Evolutionary conservation across 2,888 invertebrate genomes (phyloP).

Genomic region (Drosophila yooni): DNA sequence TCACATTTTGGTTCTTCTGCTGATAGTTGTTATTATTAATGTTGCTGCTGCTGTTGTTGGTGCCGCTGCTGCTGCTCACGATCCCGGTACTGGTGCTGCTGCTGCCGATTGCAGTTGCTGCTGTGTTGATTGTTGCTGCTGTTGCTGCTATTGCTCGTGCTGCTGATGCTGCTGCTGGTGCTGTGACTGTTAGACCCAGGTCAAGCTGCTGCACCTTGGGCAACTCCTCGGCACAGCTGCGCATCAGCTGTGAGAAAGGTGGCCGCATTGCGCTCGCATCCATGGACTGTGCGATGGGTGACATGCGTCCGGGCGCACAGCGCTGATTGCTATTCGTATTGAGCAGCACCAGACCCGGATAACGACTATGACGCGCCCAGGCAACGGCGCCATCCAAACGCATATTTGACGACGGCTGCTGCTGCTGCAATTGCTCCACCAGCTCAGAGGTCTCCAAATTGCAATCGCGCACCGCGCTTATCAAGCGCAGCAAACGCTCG

Average conservation of each 20-base stretch:
- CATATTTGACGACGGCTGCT: constrained; percentile 1
- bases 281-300: constrained; percentile 93
- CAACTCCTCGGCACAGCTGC: constrained; percentile 63
- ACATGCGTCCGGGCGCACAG: constrained; percentile 86
- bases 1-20: constrained; percentile 90
- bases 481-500: constrained; percentile 86
- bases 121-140: constrained; percentile 2
- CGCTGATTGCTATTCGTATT: constrained; percentile 87
- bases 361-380: constrained; percentile 81
- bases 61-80: constrained; percentile 86
- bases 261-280: constrained; percentile 87
- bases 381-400: constrained; percentile 48
- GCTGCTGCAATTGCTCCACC: constrained; percentile 84
- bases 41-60: constrained; percentile 12
- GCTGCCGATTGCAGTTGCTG: constrained; percentile 3
- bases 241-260: constrained; percentile 62
- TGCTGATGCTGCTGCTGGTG: constrained; percentile 5
- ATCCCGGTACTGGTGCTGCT: constrained; percentile 86
- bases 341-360: constrained; percentile 90
- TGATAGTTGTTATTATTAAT: constrained; percentile 54
- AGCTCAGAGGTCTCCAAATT: constrained; percentile 95
- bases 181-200: constrained; percentile 17
- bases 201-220: constrained; percentile 66
- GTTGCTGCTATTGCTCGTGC: constrained; percentile 85
- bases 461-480: constrained; percentile 88